Base-by-base conservation (phyloP, 2,113 vertebrate genomes). In the Bostrychus sinensis region DNA sequence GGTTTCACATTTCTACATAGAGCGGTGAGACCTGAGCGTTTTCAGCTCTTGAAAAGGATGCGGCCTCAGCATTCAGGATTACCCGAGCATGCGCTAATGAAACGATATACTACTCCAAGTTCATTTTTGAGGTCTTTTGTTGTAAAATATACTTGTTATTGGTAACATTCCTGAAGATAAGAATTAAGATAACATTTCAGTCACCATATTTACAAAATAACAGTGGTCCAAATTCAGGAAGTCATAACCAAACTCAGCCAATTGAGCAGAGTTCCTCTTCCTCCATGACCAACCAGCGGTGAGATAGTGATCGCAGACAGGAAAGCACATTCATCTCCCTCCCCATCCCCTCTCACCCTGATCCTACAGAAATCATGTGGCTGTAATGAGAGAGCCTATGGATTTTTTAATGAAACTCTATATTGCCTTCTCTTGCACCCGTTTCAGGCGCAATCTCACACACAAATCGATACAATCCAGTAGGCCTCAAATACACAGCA, bases 381-480 rank as follows among this genome's bases (percentile, higher is more conserved):
- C 68, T 62, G 81, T 88, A 90, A 92, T 71, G 72, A 87, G 85
- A 91, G 86, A 85, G 80, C 62, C 62, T 82, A 88, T 82, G 68
- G 83, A 89, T 86, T 90, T 88, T 85, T 78, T 83, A 89, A 90
- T 85, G 85, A 89, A 90, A 91, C 77, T 81, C 78, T 80, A 84
- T 89, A 90, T 84, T 69, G 63, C 72, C 64, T 88, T 89, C 80
- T 84, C 78, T 66, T 61, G 56, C 61, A 56, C 67, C 68, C 46
- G 45, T 72, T 83, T 56, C 69, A 13, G 59, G 62, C 81, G 28
- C 75, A 62, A 75, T n/a, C 61, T 62, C 76, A 77, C 50, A 34
- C 72, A 78, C 51, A 66, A 83, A 89, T 90, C 87, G 57, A 92
- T 90, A 85, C 39, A 69, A 81, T 85, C 84, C 82, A 73, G 78